Base-by-base conservation (phyloP, 2,113 vertebrate genomes). In the Callithrix jacchus region DNA sequence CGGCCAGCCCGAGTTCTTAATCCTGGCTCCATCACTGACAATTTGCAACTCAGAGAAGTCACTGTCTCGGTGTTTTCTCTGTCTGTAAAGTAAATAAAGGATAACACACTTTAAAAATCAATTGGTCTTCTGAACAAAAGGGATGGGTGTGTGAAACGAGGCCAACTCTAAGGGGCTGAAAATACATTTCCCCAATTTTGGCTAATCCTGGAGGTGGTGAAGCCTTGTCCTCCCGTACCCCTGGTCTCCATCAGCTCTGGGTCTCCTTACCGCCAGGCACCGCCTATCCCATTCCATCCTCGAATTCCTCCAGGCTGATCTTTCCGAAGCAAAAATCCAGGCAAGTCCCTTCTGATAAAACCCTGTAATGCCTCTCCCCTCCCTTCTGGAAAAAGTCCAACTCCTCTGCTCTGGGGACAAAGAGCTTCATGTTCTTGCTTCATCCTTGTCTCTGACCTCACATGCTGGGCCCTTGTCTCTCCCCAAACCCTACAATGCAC, bases 71-170 rank as follows among this genome's bases (percentile, higher is more conserved):
- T 95, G 84, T 82, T 70, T 87, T 64, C 49, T 87, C 81, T 66
- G 64, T 94, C 85, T 96, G 81, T n/a, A 68, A 94, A 95, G 96
- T 81, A 97, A 94, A 88, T 61, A 89, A 91, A 95, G 83, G 87
- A 83, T 83, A 95, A 91, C 1, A 3, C 66, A 73, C 96, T 83
- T 30, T 42, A 93, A 87, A 91, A 92, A 93, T 76, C 89, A 71
- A 87, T 74, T 11, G 70, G 56, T 66, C 20, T 87, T 86, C 92
- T 56, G 21, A 42, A 56, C 32, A 54, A 89, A 85, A 83, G 45
- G 37, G 18, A 42, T 12, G 32, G 45, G 40, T 71, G 37, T n/a
- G 8, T 73, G 12, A 1, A 20, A 47, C 4, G 3, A 20, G 52
- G 21, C 6, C 32, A 82, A 23, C 49, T 37, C 93, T 42, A 30